Conservation (phyloP, 2,888 invertebrate genomes). For the Pelosia muscerda region DNA sequence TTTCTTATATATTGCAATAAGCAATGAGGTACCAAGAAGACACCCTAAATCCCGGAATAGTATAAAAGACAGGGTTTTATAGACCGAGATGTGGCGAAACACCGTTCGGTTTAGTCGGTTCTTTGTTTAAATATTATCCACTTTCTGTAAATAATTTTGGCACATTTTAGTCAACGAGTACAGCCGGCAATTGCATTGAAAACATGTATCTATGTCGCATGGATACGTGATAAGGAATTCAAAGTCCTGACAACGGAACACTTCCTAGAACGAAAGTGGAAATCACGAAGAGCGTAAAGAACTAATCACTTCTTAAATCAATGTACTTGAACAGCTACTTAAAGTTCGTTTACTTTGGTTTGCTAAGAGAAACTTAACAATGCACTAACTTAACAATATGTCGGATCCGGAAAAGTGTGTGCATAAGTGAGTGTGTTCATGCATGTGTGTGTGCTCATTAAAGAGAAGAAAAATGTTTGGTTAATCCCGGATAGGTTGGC, state of each 20-base stretch:
- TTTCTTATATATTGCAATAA: too few species aligned
- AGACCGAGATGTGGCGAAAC: too few species aligned
- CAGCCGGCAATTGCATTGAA: neutral
- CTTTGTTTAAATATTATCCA: too few species aligned
- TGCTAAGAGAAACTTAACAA: constrained; percentile 29
- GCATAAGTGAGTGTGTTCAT: constrained; percentile 7
- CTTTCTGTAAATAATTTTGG: neutral
- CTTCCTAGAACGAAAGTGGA: constrained; percentile 20
- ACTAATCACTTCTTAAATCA: constrained; percentile 21
- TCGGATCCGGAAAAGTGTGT: constrained; percentile 22
- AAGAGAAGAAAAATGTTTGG: constrained; percentile 1
- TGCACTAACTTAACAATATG: constrained; percentile 8
- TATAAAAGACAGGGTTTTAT: too few species aligned
- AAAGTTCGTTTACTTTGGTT: constrained; percentile 28
- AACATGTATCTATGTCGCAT: neutral
- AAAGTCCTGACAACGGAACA: neutral
- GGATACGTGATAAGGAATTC: neutral
- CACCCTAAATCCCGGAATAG: neutral
- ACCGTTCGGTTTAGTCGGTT: too few species aligned
- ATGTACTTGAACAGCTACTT: constrained; percentile 21
- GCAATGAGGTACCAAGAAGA: neutral
- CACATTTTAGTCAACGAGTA: too few species aligned
- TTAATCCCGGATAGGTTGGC: neutral
- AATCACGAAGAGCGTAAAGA: constrained; percentile 7
- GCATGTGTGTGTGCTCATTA: neutral